These are phyloP conservation scores for human (Homo sapiens) DNA, from an alignment of 2,113 vertebrate genomes.

Conservation along the genomic window DNA sequence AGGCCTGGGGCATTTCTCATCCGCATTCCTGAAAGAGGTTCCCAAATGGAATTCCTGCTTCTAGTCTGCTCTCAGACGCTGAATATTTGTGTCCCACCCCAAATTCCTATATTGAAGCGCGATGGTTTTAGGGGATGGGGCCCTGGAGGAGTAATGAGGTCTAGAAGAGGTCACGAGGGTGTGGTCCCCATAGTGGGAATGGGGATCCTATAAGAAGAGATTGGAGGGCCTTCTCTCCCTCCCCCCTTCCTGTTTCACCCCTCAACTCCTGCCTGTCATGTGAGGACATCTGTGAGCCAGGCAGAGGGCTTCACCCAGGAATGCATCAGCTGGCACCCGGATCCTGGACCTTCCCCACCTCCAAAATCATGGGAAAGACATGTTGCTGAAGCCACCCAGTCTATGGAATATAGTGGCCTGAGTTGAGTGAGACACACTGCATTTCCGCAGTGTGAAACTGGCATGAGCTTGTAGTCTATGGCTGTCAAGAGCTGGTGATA, in stretches of 20 bases:
- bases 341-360: not conserved
- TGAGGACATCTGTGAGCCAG: not conserved
- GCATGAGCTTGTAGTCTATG: not conserved
- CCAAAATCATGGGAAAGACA: not conserved
- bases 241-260: not conserved
- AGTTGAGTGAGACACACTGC: not conserved
- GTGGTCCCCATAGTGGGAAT: too few relatives aligned
- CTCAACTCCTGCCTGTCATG: not conserved
- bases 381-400: not conserved
- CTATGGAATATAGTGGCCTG: not conserved
- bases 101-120: not conserved
- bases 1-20: not conserved
- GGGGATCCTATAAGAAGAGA: not conserved
- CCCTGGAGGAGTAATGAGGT: not conserved
- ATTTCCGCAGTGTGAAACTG: not conserved
- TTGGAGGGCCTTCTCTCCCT: not conserved
- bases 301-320: not conserved
- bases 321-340: rapidly evolving
- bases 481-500: not conserved
- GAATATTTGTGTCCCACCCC: not conserved
- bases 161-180: not conserved
- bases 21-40: not conserved
- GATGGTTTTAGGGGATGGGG: not conserved
- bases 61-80: not conserved
- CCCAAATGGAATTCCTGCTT: not conserved